Base-by-base conservation (phyloP, 2,888 invertebrate species). In the Periphyllus acericola region DNA sequence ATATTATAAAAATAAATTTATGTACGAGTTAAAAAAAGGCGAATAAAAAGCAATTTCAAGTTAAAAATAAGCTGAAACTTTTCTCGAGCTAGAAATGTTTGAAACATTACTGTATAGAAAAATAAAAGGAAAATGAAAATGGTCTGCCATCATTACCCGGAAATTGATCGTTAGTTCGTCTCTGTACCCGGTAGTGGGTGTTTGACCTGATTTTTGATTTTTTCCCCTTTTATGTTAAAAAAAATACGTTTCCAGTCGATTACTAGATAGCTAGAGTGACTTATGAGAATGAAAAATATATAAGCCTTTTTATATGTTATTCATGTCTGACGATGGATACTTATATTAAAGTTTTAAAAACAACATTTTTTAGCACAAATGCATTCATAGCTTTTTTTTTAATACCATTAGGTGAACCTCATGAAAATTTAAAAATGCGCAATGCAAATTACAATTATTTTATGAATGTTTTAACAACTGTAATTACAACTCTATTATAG, bases 131-230 rank as follows among this genome's bases (percentile, higher is more conserved):
- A 74, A n/a, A 60, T 29, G 36, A 83, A 83, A 83, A 83, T 29
- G 17, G 32, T 32, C 29, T 19, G 14, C 68, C 68, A 11, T 66
- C 66, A 66, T 34, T 14, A 79, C 19, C 71, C 34, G 86, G 55
- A 79, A 79, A 55, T 86, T 55, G 71, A 36, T 86, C 86, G 72
- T 86, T 79, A 79, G 52, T 68, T 55, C 4, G 71, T 79, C 52
- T 79, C 36, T 6, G 72, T 71, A 79, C 34, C 72, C 71, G 25
- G 25, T 25, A 84, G 75, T 75, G 76, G 32, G 21, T n/a, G 40
- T 72, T 80, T 40, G 72, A 86, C 80, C 72, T 60, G 60, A 74
- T 86, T 80, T 80, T 86, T 29, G 40, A 71, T 78, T 8, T 68
- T 80, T 86, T 68, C 55, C 36, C 55, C 36, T 36, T 72, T 72